Evolutionary conservation across 2,113 vertebrate species (phyloP).

Genomic region (Lasiurus cinereus): DNA sequence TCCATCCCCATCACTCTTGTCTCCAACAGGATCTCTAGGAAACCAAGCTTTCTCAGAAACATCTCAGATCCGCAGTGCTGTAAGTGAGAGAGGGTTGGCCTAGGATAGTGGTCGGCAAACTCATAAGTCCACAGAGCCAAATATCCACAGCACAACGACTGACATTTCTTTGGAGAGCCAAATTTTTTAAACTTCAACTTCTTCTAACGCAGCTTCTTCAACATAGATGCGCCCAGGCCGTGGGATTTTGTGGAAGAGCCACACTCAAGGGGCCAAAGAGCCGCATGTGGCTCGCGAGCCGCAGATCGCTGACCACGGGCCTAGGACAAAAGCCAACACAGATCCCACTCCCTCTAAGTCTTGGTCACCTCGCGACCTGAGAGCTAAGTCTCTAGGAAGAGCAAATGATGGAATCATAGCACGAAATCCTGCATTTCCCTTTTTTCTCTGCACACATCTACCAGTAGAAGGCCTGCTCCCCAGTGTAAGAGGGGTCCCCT

Average conservation of each 20-base stretch:
- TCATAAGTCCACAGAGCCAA: too few species aligned
- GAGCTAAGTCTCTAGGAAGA: neutral
- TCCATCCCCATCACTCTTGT: neutral
- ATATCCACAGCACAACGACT: too few species aligned
- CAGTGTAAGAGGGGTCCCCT: neutral
- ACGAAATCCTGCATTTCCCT: neutral
- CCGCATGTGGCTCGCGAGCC: too few species aligned
- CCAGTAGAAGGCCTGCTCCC: neutral
- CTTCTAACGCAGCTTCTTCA: too few species aligned
- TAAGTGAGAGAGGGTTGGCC: neutral
- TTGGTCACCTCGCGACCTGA: neutral
- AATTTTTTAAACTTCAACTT: too few species aligned
- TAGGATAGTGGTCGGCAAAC: neutral
- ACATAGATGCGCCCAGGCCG: too few species aligned
- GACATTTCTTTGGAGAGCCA: too few species aligned
- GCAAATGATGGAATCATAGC: accelerated
- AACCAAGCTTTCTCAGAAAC: neutral
- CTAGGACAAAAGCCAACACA: neutral
- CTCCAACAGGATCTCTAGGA: neutral
- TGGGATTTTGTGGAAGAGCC: too few species aligned
- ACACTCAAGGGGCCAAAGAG: too few species aligned
- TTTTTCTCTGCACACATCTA: neutral
- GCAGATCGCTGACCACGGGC: too few species aligned
- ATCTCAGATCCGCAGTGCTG: neutral
- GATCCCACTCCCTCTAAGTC: neutral